Conservation (phyloP, 1,140 invertebrate genomes). For the Campodea augens region DNA sequence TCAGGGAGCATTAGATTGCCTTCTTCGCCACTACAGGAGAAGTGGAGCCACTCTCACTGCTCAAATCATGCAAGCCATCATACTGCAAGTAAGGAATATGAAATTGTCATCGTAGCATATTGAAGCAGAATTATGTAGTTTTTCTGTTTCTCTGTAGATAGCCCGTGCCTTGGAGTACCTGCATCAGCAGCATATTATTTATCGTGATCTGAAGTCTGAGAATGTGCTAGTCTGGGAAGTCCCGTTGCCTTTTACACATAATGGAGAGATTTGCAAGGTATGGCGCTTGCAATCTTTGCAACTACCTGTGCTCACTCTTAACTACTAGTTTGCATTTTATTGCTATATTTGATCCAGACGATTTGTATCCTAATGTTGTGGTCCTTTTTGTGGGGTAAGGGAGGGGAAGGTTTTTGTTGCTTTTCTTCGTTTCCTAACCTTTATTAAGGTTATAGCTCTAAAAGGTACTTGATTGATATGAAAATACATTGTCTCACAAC, state of each 20-base stretch:
- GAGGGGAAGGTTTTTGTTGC: too few relatives aligned
- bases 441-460: too few relatives aligned
- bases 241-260: constrained; percentile 45
- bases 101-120: constrained; percentile 3
- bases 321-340: too few relatives aligned
- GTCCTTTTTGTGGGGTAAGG: too few relatives aligned
- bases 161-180: constrained; percentile 90
- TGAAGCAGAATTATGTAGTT: constrained; percentile 2
- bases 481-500: too few relatives aligned
- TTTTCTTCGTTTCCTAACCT: too few relatives aligned
- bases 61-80: constrained; percentile 61
- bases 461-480: too few relatives aligned
- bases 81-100: constrained; percentile 48
- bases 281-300: too few relatives aligned
- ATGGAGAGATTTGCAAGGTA: too few relatives aligned
- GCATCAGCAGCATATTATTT: constrained; percentile 85
- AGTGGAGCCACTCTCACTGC: constrained; percentile 61
- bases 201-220: constrained; percentile 92
- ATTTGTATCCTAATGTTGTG: too few relatives aligned
- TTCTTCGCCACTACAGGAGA: constrained; percentile 59
- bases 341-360: too few relatives aligned
- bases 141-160: constrained; percentile 30
- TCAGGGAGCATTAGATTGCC: constrained; percentile 64
- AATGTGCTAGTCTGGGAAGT: constrained; percentile 95
- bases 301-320: too few relatives aligned